These are phyloP conservation scores for Orchesella flavescens DNA, from an alignment of 2,888 invertebrate genomes.

Conservation along the genomic window DNA sequence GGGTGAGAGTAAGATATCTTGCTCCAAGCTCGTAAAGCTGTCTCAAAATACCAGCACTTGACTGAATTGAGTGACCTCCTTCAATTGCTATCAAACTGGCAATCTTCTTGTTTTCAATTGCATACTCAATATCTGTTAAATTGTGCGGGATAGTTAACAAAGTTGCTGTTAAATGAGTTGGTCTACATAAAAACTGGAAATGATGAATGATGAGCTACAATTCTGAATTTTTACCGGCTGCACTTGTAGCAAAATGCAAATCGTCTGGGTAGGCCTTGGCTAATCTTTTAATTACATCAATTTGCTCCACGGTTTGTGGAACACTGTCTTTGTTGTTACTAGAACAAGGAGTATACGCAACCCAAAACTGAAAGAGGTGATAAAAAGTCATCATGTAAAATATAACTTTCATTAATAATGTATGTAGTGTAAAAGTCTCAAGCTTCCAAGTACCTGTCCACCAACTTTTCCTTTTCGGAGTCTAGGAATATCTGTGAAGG, in stretches of 20 bases:
- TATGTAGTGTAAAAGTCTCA: no score
- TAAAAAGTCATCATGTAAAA: no score
- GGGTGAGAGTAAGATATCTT: slow-evolving; percentile 91
- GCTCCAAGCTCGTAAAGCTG: slow-evolving; percentile 92
- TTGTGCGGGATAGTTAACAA: no score
- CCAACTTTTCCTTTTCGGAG: slow-evolving; percentile 75
- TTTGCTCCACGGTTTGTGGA: slow-evolving; percentile 80
- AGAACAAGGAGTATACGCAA: slow-evolving; percentile 79
- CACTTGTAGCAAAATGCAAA: slow-evolving; percentile 77
- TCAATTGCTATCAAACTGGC: slow-evolving; percentile 85
- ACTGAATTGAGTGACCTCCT: slow-evolving; percentile 93
- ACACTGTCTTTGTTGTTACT: slow-evolving; percentile 81
- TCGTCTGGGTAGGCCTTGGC: slow-evolving; percentile 76
- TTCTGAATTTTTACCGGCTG: slow-evolving; percentile 73
- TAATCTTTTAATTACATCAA: slow-evolving; percentile 80
- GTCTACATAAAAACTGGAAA: background rate
- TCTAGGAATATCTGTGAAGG: slow-evolving; percentile 75
- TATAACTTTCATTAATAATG: no score
- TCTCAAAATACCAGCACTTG: slow-evolving; percentile 88
- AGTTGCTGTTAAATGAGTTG: no score
- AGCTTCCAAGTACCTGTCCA: slow-evolving; percentile 73
- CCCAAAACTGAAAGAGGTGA: slow-evolving; percentile 78
- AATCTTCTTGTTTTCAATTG: slow-evolving; percentile 76
- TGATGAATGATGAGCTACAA: background rate
- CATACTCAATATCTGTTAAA: slow-evolving; percentile 75